Percentiles rank a stretch among this genome's conserved stretches.
Conservation (phyloP, 1,140 invertebrate genomes). For the Bathynomus jamesi region DNA sequence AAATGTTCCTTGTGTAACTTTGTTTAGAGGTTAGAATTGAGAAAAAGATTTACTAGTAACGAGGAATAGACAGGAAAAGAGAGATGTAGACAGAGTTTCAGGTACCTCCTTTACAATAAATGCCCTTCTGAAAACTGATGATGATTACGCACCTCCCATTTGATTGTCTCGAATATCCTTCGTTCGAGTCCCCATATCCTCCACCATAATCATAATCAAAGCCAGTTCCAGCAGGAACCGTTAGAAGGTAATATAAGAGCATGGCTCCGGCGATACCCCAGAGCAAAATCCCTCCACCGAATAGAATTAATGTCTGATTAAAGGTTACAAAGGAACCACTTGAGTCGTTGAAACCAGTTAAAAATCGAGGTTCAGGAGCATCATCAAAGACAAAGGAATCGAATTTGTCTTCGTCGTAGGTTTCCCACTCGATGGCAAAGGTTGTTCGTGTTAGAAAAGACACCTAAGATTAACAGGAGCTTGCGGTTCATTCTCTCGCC, state of each 20-base stretch:
- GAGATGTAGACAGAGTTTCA: too few relatives aligned
- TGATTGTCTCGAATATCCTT: not conserved
- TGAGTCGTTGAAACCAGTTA: conserved; percentile 31
- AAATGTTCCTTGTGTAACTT: too few relatives aligned
- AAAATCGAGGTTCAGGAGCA: not conserved
- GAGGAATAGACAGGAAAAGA: not conserved
- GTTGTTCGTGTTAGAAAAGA: conserved; percentile 34
- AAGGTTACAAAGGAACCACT: conserved; percentile 36
- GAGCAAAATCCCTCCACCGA: conserved; percentile 36
- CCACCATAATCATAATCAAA: conserved; percentile 22
- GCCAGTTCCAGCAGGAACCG: conserved; percentile 26
- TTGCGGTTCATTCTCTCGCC: conserved; percentile 33
- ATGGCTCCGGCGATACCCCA: conserved; percentile 37
- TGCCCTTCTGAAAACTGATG: too few relatives aligned
- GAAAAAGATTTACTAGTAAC: not conserved
- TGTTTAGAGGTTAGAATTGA: not conserved
- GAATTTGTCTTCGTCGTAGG: not conserved
- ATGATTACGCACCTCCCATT: not conserved
- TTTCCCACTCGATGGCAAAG: conserved; percentile 9
- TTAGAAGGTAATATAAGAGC: conserved; percentile 37
- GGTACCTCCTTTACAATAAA: too few relatives aligned
- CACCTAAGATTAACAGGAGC: conserved; percentile 35
- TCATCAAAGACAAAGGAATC: not conserved
- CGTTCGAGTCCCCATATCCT: conserved; percentile 8
- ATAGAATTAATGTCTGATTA: conserved; percentile 36